These are phyloP conservation scores for Willowsia nigromaculata DNA, from an alignment of 2,888 invertebrate species.

Conservation along the genomic window DNA sequence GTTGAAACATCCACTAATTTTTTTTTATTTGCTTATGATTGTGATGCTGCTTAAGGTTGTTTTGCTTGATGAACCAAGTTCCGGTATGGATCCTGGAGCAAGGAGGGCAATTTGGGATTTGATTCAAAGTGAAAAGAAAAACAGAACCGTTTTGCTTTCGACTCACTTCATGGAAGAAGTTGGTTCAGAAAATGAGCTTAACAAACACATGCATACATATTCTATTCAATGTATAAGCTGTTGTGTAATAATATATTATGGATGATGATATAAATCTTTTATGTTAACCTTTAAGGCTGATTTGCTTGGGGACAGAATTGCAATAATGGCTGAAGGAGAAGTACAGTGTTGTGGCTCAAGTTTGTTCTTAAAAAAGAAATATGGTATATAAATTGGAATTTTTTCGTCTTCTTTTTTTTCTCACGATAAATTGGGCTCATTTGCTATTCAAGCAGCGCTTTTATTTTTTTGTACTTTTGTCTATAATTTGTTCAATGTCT, in stretches of 20 bases:
- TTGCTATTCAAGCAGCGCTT: too few species aligned
- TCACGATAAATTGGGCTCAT: not conserved
- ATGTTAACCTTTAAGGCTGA: too few species aligned
- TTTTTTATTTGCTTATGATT: not conserved
- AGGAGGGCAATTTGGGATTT: slow-evolving; percentile 86
- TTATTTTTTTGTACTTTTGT: too few species aligned
- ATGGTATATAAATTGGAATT: slow-evolving; percentile 82
- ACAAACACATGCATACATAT: not conserved
- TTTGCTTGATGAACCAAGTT: slow-evolving; percentile 81
- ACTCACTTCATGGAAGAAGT: slow-evolving; percentile 82
- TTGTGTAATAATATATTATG: too few species aligned
- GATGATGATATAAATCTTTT: too few species aligned
- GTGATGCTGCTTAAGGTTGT: slow-evolving; percentile 79
- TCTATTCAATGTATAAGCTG: too few species aligned
- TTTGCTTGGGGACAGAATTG: slow-evolving; percentile 63
- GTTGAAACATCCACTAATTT: not conserved
- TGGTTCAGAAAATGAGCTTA: not conserved
- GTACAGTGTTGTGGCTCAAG: slow-evolving; percentile 91
- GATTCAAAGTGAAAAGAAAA: slow-evolving; percentile 83
- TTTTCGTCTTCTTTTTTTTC: not conserved
- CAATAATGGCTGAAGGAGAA: slow-evolving; percentile 90
- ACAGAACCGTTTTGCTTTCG: slow-evolving; percentile 91
- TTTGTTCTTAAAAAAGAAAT: slow-evolving; percentile 87
- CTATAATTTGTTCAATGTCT: not conserved
- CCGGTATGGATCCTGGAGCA: slow-evolving; percentile 83